These are phyloP conservation scores for Priocnemis perturbator DNA, from an alignment of 2,888 invertebrate genomes.

Conservation along the genomic window DNA sequence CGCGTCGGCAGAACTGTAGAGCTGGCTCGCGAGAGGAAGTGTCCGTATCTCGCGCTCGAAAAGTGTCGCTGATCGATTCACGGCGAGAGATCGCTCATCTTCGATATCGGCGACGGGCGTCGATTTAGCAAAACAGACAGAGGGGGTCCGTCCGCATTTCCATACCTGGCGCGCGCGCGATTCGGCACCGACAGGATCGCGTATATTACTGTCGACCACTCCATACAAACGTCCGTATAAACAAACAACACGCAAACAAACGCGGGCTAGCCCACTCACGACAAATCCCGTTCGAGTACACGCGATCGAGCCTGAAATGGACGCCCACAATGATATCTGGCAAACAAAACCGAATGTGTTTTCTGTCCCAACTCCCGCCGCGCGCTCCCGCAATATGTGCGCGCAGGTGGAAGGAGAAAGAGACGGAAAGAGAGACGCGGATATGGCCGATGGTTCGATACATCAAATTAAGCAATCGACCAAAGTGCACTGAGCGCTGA, in stretches of 20 bases:
- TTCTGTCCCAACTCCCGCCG: slow-evolving; percentile 22
- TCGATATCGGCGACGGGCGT: not conserved
- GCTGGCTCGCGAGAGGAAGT: no score
- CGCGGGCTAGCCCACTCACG: not conserved
- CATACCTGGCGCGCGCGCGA: not conserved
- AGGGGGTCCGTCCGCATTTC: not conserved
- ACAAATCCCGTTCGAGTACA: slow-evolving; percentile 9
- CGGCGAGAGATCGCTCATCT: not conserved
- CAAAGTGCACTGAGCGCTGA: slow-evolving; percentile 51
- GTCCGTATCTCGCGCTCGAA: not conserved
- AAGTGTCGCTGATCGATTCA: not conserved
- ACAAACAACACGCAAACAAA: slow-evolving; percentile 16
- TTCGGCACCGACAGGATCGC: slow-evolving; percentile 6
- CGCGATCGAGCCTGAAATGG: slow-evolving; percentile 33
- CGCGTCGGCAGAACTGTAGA: no score
- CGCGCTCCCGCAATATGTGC: slow-evolving; percentile 15
- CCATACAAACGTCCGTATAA: slow-evolving; percentile 14
- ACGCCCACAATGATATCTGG: slow-evolving; percentile 39
- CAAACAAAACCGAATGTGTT: slow-evolving; percentile 47
- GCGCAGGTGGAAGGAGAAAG: not conserved
- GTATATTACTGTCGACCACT: slow-evolving; percentile 17
- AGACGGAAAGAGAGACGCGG: not conserved
- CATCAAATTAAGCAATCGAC: slow-evolving; percentile 58
- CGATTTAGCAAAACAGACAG: slow-evolving; percentile 16
- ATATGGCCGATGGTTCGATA: slow-evolving; percentile 23